Percentiles rank a stretch among this genome's conserved stretches.
These are phyloP conservation scores for Sphenopsis melanotis DNA, from an alignment of 2,797 vertebrate species.

Conservation along the genomic window DNA sequence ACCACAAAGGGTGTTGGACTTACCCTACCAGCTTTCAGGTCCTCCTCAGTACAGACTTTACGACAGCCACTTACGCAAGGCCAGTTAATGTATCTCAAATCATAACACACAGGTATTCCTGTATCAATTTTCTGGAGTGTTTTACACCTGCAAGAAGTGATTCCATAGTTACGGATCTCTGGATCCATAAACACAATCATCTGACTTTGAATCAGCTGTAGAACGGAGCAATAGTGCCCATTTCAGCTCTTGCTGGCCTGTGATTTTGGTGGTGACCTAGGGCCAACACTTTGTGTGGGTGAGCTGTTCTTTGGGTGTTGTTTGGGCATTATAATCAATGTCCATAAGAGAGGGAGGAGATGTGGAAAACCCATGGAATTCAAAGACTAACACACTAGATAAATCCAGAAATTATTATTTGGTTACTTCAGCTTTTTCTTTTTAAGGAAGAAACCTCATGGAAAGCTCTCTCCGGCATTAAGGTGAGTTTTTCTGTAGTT, in stretches of 20 bases:
- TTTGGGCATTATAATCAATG: neutral
- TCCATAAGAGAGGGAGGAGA: neutral
- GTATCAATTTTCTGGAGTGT: neutral
- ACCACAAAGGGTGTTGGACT: neutral
- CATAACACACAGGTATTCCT: accelerated
- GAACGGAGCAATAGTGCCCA: neutral
- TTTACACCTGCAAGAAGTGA: neutral
- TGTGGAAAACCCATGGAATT: neutral
- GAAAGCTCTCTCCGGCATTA: neutral
- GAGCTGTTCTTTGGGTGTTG: neutral
- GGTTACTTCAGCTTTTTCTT: neutral
- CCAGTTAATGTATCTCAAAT: neutral
- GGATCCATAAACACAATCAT: neutral
- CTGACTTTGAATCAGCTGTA: neutral
- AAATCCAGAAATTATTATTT: neutral
- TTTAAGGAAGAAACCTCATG: neutral
- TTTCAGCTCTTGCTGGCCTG: neutral
- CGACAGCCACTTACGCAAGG: neutral
- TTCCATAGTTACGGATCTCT: neutral
- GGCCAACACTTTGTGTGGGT: neutral
- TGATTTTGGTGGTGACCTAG: neutral
- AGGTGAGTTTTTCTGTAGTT: neutral
- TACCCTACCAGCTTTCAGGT: neutral
- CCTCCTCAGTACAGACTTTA: neutral
- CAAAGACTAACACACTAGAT: neutral